Conservation (phyloP, 2,113 vertebrate species). For the Anolis carolinensis region DNA sequence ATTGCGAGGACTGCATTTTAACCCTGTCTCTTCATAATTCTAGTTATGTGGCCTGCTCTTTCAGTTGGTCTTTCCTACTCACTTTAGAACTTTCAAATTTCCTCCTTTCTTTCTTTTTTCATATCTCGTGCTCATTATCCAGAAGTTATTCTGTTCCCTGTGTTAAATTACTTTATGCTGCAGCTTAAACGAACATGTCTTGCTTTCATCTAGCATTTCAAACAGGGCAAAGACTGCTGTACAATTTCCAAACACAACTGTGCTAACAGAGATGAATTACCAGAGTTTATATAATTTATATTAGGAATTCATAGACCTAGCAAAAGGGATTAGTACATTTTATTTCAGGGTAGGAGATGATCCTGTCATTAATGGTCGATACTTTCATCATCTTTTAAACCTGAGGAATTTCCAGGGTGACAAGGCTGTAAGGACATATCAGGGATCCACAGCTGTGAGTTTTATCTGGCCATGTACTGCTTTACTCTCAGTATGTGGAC, state of each 20-base stretch:
- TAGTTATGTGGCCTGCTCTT: slow-evolving; percentile 61
- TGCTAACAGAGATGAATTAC: slow-evolving; percentile 99
- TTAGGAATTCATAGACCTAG: slow-evolving; percentile 99
- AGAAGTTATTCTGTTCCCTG: slow-evolving; percentile 86
- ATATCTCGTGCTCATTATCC: slow-evolving; percentile 88
- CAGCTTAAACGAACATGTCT: slow-evolving; percentile 91
- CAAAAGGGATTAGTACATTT: slow-evolving; percentile 99
- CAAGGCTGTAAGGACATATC: slow-evolving; percentile 97
- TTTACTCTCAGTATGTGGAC: slow-evolving; percentile 90
- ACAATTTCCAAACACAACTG: slow-evolving; percentile 99
- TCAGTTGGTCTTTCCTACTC: slow-evolving; percentile 64
- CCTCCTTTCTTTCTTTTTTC: slow-evolving; percentile 70
- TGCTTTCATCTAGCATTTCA: slow-evolving; percentile 94
- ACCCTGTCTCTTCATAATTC: slow-evolving; percentile 61
- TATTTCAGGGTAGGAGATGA: slow-evolving; percentile 99
- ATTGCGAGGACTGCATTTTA: slow-evolving; percentile 62
- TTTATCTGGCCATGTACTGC: slow-evolving; percentile 94
- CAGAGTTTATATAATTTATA: slow-evolving; percentile 99
- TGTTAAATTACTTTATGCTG: slow-evolving; percentile 92
- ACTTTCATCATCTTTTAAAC: slow-evolving; percentile 99
- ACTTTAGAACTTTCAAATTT: slow-evolving; percentile 75
- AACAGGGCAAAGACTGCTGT: slow-evolving; percentile 89
- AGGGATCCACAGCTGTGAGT: slow-evolving; percentile 97
- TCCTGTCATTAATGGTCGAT: slow-evolving; percentile 99
- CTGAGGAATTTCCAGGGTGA: slow-evolving; percentile 98